Evolutionary conservation across 2,113 vertebrate genomes (phyloP).

Genomic region (Rhipidura dahli): DNA sequence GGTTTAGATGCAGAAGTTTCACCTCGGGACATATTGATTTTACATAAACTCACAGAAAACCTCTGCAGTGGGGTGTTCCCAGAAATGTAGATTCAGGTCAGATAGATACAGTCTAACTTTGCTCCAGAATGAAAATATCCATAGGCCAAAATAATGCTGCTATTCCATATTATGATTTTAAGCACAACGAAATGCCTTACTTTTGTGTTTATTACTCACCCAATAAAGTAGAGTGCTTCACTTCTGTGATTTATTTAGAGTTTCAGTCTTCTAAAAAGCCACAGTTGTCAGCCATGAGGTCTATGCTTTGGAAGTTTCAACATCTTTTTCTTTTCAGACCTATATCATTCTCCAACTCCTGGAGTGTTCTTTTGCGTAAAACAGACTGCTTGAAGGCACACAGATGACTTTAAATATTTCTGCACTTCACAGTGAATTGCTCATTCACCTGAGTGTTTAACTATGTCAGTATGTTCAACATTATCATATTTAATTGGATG

Average conservation of each 20-base stretch:
- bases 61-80: neutral
- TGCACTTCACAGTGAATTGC: conserved; percentile 80
- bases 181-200: neutral
- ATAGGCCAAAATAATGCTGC: neutral
- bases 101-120: neutral
- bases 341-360: conserved; percentile 14
- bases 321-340: neutral
- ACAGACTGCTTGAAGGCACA: conserved; percentile 69
- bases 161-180: neutral
- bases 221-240: neutral
- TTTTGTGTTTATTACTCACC: neutral
- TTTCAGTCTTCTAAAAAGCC: neutral
- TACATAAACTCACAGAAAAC: neutral
- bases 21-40: neutral
- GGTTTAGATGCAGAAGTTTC: neutral
- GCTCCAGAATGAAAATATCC: neutral
- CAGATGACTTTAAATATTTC: conserved; percentile 75
- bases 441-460: conserved; percentile 82
- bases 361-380: conserved; percentile 66
- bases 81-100: neutral
- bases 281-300: neutral
- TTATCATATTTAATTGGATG: conserved; percentile 84
- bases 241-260: neutral
- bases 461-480: conserved; percentile 74
- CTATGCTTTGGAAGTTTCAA: neutral